Evolutionary conservation across 2,797 vertebrate genomes (phyloP).

Genomic region (Arctocebus calabarensis): DNA sequence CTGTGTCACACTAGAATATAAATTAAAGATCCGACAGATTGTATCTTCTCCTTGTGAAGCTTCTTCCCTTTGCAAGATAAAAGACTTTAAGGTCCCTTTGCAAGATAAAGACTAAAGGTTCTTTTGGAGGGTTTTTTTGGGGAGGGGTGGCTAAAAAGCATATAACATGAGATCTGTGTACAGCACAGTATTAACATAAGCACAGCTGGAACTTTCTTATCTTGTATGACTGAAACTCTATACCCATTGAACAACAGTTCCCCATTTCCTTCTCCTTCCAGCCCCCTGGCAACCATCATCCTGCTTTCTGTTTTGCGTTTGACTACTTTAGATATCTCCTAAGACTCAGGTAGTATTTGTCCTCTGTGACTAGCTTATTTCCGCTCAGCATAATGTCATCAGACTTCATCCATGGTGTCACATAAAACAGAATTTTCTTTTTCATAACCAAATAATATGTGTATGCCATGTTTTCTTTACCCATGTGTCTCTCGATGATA

Average conservation of each 20-base stretch:
- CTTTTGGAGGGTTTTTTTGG: not conserved
- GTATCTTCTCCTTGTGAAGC: not conserved
- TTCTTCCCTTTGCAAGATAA: slow-evolving; percentile 35
- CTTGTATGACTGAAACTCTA: not conserved
- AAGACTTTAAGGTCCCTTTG: not conserved
- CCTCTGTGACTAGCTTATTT: not conserved
- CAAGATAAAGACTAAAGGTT: not conserved
- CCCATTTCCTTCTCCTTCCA: not conserved
- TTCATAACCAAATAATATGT: not conserved
- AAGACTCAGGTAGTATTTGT: not conserved
- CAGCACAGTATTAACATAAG: not conserved
- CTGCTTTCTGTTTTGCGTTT: not conserved
- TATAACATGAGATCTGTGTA: not conserved
- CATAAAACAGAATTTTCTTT: not conserved
- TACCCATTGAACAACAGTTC: not conserved
- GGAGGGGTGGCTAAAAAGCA: not conserved
- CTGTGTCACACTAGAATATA: not conserved
- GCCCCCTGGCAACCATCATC: not conserved
- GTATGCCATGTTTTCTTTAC: not conserved
- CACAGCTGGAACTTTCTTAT: slow-evolving; percentile 7
- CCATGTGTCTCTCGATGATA: not conserved
- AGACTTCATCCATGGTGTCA: not conserved
- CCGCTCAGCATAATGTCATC: not conserved
- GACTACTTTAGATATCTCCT: not conserved
- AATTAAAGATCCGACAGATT: not conserved